A percentile compares a stretch with the other conserved stretches of the same genome.
phyloP scores from a whole-genome alignment of 2,888 invertebrate species.

The Onthophagus sagittarius region DNA sequence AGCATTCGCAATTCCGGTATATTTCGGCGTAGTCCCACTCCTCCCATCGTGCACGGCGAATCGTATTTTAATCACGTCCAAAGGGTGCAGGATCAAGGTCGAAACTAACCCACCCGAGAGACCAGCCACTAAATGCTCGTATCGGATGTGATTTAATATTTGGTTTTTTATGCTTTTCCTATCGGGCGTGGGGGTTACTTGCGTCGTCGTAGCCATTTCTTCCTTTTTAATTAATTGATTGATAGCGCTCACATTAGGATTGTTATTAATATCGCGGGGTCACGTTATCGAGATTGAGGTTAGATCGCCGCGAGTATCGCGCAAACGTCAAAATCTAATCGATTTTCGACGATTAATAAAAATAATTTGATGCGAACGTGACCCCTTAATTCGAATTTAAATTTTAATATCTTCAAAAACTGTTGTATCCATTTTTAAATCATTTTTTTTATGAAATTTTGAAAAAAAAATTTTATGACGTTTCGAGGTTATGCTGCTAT shows the following conservation, averaged over 20 bases:
- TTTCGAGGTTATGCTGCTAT: too few relatives aligned
- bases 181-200: conserved; percentile 52
- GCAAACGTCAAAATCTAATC: neutral
- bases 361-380: neutral
- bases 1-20: conserved; percentile 73
- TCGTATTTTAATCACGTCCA: conserved; percentile 97
- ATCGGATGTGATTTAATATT: conserved; percentile 45
- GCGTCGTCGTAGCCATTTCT: conserved; percentile 23
- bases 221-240: neutral
- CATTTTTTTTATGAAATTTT: neutral
- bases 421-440: neutral
- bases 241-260: neutral
- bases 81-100: conserved; percentile 88
- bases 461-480: neutral
- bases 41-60: conserved; percentile 97
- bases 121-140: conserved; percentile 94
- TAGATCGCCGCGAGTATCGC: neutral
- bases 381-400: neutral
- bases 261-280: neutral
- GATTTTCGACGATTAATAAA: neutral
- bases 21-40: conserved; percentile 76
- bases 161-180: too few relatives aligned
- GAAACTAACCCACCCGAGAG: conserved; percentile 93
- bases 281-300: neutral
- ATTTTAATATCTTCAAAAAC: neutral